Conservation (phyloP, 1,140 invertebrate species). For the Drosophila elegans region DNA sequence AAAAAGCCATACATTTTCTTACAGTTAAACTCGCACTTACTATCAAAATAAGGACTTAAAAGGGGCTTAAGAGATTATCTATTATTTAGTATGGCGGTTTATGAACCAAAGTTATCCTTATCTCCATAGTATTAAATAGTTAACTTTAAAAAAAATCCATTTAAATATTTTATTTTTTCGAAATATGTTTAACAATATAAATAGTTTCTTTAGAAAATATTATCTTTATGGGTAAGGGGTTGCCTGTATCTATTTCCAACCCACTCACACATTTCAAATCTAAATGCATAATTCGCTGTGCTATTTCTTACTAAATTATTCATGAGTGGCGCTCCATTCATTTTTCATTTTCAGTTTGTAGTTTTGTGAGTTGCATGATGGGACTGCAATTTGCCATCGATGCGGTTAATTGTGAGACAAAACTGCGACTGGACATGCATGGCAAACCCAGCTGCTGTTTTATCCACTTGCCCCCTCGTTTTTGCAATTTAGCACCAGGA, state of each 20-base stretch:
- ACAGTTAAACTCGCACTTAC: neutral
- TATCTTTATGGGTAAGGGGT: neutral
- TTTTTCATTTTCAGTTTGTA: conserved; percentile 17
- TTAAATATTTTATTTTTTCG: too few species aligned
- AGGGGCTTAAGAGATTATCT: too few species aligned
- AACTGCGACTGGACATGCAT: conserved; percentile 44
- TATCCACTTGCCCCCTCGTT: conserved; percentile 8
- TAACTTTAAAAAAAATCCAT: too few species aligned
- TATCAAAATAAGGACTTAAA: too few species aligned
- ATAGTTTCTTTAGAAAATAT: neutral
- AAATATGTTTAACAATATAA: too few species aligned
- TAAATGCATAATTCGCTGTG: conserved; percentile 35
- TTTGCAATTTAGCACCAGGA: conserved; percentile 1
- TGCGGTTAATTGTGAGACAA: conserved; percentile 48
- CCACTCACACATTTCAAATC: neutral
- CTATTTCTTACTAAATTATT: conserved; percentile 72
- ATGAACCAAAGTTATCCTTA: too few species aligned
- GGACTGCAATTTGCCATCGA: conserved; percentile 36
- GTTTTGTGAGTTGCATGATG: conserved; percentile 11
- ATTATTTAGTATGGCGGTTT: too few species aligned
- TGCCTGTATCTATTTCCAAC: conserved; percentile 11
- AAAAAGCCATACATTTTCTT: conserved; percentile 11
- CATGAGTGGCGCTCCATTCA: conserved; percentile 40
- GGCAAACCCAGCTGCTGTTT: conserved; percentile 3
- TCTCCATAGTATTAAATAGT: too few species aligned